Evolutionary conservation across 2,113 vertebrate species (phyloP).

Genomic region (Hassar affinis): DNA sequence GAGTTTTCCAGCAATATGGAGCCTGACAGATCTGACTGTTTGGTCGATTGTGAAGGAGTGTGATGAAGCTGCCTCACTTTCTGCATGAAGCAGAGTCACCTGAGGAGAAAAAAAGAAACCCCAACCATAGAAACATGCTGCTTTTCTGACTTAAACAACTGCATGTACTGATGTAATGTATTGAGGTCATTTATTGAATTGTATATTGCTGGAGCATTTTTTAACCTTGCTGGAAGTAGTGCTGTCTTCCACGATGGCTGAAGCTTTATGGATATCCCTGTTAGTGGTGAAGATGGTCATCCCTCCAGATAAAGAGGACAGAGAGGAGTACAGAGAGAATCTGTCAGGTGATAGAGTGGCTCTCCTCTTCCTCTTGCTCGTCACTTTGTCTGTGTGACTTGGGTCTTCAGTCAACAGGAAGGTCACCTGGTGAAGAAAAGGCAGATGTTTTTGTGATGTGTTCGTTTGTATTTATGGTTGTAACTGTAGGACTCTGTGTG

Average conservation of each 20-base stretch:
- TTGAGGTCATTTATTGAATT: too few relatives aligned
- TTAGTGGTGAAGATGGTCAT: conserved; percentile 82
- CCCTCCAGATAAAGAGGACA: conserved; percentile 80
- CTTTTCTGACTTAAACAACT: background rate
- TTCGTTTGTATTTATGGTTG: background rate
- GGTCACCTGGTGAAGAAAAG: conserved; percentile 70
- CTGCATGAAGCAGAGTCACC: conserved; percentile 79
- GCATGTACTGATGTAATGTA: background rate
- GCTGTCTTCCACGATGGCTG: conserved; percentile 76
- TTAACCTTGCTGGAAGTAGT: conserved; percentile 68
- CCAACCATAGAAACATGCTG: background rate
- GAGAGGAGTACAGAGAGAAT: conserved; percentile 77
- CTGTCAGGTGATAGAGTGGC: conserved; percentile 70
- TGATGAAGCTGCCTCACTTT: conserved; percentile 55
- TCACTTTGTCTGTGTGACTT: conserved; percentile 40
- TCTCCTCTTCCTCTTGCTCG: conserved; percentile 60
- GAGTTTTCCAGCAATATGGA: conserved; percentile 73
- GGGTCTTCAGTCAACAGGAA: conserved; percentile 84
- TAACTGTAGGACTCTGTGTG: background rate
- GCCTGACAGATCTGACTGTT: conserved; percentile 67
- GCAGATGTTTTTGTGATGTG: background rate
- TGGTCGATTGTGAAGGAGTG: conserved; percentile 76
- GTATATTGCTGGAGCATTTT: background rate
- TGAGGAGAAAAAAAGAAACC: conserved; percentile 48
- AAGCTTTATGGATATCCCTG: conserved; percentile 75